Evolutionary conservation across 1,140 invertebrate species (phyloP).

Genomic region (Drosophila sucinea): DNA sequence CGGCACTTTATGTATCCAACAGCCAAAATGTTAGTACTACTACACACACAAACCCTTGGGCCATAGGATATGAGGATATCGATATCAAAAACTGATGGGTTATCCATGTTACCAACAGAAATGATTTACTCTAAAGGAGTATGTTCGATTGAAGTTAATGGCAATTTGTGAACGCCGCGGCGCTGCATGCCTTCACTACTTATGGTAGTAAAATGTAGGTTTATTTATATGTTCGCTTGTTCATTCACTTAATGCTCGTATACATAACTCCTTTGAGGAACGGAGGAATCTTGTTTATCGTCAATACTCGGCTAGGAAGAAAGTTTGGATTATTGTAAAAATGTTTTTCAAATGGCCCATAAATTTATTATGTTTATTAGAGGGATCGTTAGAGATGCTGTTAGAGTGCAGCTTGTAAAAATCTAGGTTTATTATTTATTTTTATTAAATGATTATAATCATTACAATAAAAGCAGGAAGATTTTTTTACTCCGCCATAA

Average conservation of each 20-base stretch:
- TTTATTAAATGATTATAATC: constrained; percentile 2
- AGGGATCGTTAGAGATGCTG: neutral
- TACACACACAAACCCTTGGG: neutral
- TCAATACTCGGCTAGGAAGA: neutral
- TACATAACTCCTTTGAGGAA: neutral
- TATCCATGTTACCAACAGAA: neutral
- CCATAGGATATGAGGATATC: neutral
- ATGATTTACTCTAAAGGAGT: neutral
- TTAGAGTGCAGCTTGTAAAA: neutral
- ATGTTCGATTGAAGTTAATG: neutral
- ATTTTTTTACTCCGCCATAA: neutral
- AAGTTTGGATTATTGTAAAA: neutral
- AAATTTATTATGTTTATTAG: constrained; percentile 2
- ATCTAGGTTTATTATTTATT: neutral
- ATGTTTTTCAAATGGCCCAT: neutral
- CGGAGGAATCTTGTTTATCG: neutral
- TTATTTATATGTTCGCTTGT: neutral
- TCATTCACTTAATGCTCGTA: neutral
- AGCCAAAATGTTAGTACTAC: constrained; percentile 8
- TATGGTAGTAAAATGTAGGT: neutral
- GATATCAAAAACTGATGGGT: neutral
- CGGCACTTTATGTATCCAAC: neutral
- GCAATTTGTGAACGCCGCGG: neutral
- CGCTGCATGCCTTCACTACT: neutral
- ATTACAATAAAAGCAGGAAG: neutral